A percentile compares a stretch with the other conserved stretches of the same genome.
Conservation (phyloP, 1,140 invertebrate genomes). For the Phortica variegata region DNA sequence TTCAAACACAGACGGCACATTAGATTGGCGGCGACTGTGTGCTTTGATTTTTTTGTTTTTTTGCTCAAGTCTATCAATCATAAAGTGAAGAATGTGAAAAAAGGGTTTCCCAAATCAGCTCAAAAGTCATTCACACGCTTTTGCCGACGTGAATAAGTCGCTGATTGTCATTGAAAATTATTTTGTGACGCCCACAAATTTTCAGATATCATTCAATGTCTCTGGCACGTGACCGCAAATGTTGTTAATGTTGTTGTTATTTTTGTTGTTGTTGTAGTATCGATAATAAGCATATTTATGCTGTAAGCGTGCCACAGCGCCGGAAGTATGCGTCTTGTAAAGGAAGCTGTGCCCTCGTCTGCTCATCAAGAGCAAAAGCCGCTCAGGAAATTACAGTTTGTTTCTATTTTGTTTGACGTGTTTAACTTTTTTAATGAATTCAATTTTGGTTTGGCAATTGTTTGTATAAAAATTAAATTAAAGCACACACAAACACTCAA, state of each 20-base stretch:
- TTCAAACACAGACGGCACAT: slow-evolving; percentile 42
- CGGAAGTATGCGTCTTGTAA: slow-evolving; percentile 14
- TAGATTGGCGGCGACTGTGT: not conserved
- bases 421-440: slow-evolving; percentile 17
- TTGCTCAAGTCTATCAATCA: slow-evolving; percentile 48
- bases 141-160: not conserved
- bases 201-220: slow-evolving; percentile 28
- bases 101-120: slow-evolving; percentile 35
- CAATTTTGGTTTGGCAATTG: slow-evolving; percentile 12
- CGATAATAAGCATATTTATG: slow-evolving; percentile 55
- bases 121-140: slow-evolving; percentile 52
- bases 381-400: slow-evolving; percentile 36
- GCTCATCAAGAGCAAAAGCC: too few relatives aligned
- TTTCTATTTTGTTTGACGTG: too few relatives aligned
- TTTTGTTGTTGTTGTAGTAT: slow-evolving; percentile 56
- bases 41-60: too few relatives aligned
- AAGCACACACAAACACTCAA: slow-evolving; percentile 12
- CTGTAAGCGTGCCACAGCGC: slow-evolving; percentile 4
- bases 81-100: slow-evolving; percentile 47
- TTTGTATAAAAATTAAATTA: slow-evolving; percentile 40
- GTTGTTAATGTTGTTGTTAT: too few relatives aligned
- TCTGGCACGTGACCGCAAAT: slow-evolving; percentile 53
- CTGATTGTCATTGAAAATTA: slow-evolving; percentile 11
- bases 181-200: not conserved
- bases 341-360: slow-evolving; percentile 45